Evolutionary conservation across 2,888 invertebrate species (phyloP), one percentile per base, ranked within the genome.

Genomic region (Lasioglossum malachurum): DNA sequence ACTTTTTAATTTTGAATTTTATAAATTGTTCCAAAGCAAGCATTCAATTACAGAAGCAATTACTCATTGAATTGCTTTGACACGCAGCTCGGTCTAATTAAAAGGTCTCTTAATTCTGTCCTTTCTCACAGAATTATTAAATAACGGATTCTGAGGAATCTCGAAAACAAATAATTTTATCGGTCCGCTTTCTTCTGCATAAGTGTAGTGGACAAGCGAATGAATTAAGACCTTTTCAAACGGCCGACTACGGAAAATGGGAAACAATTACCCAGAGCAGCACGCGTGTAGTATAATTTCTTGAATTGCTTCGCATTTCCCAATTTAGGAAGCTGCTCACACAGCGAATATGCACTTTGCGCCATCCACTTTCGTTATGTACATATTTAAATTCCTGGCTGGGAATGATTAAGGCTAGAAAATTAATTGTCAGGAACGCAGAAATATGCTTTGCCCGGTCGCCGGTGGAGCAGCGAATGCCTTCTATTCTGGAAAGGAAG

Each of bases 401-500:
- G 23, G 23, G 23, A 35, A 41, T 23, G 23, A 69, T 69, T 23
- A 69, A 35, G 23, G n/a, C 35, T 23, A 38, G 69, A 69, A 23
- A 69, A 69, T 14, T 69, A 78, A 53, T 69, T 27, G 38, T 35
- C 49, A 38, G 38, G 49, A 69, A 10, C 16, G 64, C 19, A n/a
- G 7, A 31, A 38, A 14, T 16, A 38, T 27, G 69, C 7, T 35
- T 67, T 67, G 35, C n/a, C 14, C 49, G 38, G 67, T n/a, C 16
- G 38, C 3, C 23, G 23, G 31, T 35, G 14, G n/a, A 12, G 44
- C 35, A n/a, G 27, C 35, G 31, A 69, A 16, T 53, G 41, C 60
- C 14, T 27, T n/a, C 49, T 49, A n/a, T 75, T 16, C 44, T 79
- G 2, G 38, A 35, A 83, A 88, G 80, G 67, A 57, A 53, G 35